Conservation (phyloP, 2,113 vertebrate species). For the Lates calcarifer region DNA sequence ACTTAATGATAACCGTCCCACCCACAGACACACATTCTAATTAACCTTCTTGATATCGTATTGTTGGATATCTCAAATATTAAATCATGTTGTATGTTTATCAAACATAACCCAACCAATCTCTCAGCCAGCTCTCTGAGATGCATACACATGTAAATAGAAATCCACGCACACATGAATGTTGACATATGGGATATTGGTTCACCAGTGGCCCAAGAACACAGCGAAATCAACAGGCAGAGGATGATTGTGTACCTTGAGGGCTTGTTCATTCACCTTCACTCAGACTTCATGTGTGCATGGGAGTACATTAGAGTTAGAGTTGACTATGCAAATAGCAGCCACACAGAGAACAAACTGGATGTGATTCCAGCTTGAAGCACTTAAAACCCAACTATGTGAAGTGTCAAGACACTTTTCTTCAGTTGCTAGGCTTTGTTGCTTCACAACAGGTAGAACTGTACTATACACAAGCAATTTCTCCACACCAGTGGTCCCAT, state of each 20-base stretch:
- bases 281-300: background rate
- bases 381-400: background rate
- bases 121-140: constrained; percentile 4
- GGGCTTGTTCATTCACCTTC: constrained; percentile 34
- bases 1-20: background rate
- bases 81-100: background rate
- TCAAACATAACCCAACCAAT: background rate
- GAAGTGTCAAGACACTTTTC: background rate
- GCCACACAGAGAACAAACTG: background rate
- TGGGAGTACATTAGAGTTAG: background rate
- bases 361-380: background rate
- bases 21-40: constrained; percentile 1
- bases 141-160: constrained; percentile 11
- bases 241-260: constrained; percentile 15
- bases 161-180: constrained; percentile 2
- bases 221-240: constrained; percentile 31
- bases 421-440: background rate
- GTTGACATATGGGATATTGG: constrained; percentile 40
- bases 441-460: constrained; percentile 22
- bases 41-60: constrained; percentile 2
- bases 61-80: constrained; percentile 1
- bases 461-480: constrained; percentile 5
- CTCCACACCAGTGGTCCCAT: background rate
- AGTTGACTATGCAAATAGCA: background rate
- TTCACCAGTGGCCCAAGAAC: constrained; percentile 25